Percentiles rank a stretch among this genome's conserved stretches.
phyloP scores from a whole-genome alignment of 2,797 vertebrate genomes.

The Manis javanica region DNA sequence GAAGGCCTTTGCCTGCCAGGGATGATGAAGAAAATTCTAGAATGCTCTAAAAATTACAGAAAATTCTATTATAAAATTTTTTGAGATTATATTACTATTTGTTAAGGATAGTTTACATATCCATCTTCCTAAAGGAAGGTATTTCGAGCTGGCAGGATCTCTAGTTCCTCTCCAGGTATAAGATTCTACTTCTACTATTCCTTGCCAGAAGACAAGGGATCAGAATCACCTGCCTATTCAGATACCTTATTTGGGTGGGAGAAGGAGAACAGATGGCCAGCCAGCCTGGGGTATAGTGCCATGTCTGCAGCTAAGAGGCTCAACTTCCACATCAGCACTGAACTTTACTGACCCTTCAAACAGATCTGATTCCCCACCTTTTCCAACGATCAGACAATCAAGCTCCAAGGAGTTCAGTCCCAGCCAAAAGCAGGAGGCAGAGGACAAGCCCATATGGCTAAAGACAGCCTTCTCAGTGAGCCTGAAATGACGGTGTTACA shows the following conservation, averaged over 20 bases:
- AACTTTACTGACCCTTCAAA: conserved; percentile 36
- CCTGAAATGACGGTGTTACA: not conserved
- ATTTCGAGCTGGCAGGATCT: not conserved
- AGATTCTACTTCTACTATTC: conserved; percentile 36
- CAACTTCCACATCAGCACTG: not conserved
- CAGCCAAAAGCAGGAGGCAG: not conserved
- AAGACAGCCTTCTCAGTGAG: not conserved
- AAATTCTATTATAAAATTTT: no score
- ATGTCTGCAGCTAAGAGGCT: not conserved
- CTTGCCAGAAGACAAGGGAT: not conserved
- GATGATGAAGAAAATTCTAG: conserved; percentile 48
- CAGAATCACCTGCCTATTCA: not conserved
- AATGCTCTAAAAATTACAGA: not conserved
- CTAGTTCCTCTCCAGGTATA: not conserved
- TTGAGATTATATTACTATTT: not conserved
- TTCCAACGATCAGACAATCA: conserved; percentile 44
- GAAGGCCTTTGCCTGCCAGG: not conserved
- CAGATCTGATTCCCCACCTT: not conserved
- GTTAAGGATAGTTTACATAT: not conserved
- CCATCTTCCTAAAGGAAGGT: conserved; percentile 18
- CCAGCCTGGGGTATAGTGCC: not conserved
- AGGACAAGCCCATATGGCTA: not conserved
- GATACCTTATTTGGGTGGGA: not conserved
- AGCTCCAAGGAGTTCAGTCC: not conserved
- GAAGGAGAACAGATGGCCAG: conserved; percentile 50